Conservation (phyloP, 2,888 invertebrate genomes). For the Drosophila stalkeri region DNA sequence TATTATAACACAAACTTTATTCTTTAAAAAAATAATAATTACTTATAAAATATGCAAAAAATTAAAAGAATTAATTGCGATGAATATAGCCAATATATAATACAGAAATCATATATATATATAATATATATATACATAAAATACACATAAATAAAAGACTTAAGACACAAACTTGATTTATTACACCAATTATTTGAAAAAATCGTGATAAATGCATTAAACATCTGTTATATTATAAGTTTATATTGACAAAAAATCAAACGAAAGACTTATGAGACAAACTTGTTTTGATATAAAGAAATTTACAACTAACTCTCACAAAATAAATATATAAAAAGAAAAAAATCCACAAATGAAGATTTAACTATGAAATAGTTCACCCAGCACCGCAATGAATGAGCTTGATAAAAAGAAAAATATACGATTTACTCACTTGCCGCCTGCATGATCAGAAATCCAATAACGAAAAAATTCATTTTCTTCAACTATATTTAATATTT, state of each 20-base stretch:
- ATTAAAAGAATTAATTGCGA: background rate
- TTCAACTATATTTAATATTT: constrained; percentile 26
- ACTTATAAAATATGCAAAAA: background rate
- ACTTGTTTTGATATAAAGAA: background rate
- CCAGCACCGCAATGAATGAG: constrained; percentile 43
- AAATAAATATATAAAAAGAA: background rate
- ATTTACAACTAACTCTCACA: background rate
- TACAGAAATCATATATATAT: background rate
- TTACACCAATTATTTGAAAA: background rate
- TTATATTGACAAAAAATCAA: background rate
- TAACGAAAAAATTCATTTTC: constrained; percentile 82
- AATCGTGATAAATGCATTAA: background rate
- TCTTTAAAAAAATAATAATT: background rate
- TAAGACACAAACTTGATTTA: constrained; percentile 1
- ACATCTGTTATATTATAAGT: background rate
- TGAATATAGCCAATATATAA: background rate
- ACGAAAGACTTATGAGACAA: constrained; percentile 6
- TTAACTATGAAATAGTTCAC: constrained; percentile 10
- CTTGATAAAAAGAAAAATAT: constrained; percentile 3
- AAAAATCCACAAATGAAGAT: constrained; percentile 5
- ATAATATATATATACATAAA: too few species aligned
- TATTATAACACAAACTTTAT: background rate
- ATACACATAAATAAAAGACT: background rate
- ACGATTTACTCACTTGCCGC: constrained; percentile 80
- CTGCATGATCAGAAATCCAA: constrained; percentile 83